Base-by-base conservation (phyloP, 2,888 invertebrate species). In the Xanthostigma xanthostigma region DNA sequence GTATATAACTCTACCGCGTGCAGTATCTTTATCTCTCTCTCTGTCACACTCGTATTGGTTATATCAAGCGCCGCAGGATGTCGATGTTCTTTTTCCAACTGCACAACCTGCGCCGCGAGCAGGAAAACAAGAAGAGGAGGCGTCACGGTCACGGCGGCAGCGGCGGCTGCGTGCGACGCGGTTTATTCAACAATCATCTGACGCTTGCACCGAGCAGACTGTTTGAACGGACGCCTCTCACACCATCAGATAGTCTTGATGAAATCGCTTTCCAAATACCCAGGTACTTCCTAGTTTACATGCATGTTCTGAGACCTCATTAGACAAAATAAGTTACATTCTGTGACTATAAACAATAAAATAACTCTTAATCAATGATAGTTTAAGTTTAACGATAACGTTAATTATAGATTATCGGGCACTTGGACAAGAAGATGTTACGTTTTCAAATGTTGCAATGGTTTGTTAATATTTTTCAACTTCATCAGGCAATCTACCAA, bases 1-100 rank as follows among this genome's bases (percentile, higher is more conserved):
- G 8, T n/a, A 9, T 12, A 27, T 41, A 14, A 27, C 3, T 14
- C 14, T 27, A 41, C 9, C 12, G 14, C n/a, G 41, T 41, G 14
- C 14, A 9, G 41, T 41, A n/a, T 2, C n/a, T n/a, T n/a, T n/a
- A n/a, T 41, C 8, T 8, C 12, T 14, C 27, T 41, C 2, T 14
- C 41, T 41, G 41, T 9, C 27, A 41, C 41, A 27, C 10, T 3
- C 10, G 14, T 27, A 8, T 41, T 41, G 41, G 41, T n/a, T 17
- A 41, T 17, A 37, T 36, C 48, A 27, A 27, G 3, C 6, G 27
- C 27, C 58, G 61, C 73, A 84, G 79, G 74, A 90, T 90, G 90
- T 90, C 90, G 76, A 81, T 91, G 79, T 91, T 90, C 79, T 91
- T 91, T 84, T 91, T 91, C 73, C 90, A 91, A 60, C 81, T 90